Evolutionary conservation across 2,113 vertebrate species (phyloP).

Genomic region (Anhinga anhinga): DNA sequence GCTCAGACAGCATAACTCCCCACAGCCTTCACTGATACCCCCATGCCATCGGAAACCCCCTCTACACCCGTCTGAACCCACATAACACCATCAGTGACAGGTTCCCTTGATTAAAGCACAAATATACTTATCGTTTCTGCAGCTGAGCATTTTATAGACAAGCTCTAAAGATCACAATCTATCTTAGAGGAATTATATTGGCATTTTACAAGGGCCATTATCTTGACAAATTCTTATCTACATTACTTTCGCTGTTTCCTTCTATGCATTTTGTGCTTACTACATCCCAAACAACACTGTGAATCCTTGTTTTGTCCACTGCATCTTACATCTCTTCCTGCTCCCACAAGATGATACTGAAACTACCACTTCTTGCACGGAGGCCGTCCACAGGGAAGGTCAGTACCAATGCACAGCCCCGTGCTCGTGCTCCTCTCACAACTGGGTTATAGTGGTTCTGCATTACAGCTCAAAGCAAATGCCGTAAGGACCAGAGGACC

Average conservation of each 20-base stretch:
- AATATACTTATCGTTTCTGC: not conserved
- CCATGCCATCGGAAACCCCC: fast-evolving
- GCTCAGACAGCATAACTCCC: not conserved
- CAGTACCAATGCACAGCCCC: not conserved
- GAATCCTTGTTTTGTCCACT: not conserved
- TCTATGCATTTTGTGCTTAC: not conserved
- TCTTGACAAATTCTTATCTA: not conserved
- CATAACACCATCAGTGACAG: fast-evolving
- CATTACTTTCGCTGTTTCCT: fast-evolving
- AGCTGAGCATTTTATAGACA: not conserved
- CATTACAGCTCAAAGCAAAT: not conserved
- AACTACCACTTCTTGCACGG: fast-evolving
- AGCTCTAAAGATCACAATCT: not conserved
- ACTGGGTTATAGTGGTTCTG: not conserved
- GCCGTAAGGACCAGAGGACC: not conserved
- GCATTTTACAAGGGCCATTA: not conserved
- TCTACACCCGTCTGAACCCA: not conserved
- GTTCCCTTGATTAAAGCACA: not conserved
- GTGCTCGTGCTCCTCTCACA: not conserved
- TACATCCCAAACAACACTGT: not conserved
- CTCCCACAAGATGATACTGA: not conserved
- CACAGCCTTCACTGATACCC: not conserved
- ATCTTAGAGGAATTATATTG: not conserved
- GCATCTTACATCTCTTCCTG: not conserved
- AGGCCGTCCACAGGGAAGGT: not conserved